A percentile compares a stretch with the other conserved stretches of the same genome.
phyloP scores from a whole-genome alignment of 1,140 invertebrate species.

The Drosophila ananassae region DNA sequence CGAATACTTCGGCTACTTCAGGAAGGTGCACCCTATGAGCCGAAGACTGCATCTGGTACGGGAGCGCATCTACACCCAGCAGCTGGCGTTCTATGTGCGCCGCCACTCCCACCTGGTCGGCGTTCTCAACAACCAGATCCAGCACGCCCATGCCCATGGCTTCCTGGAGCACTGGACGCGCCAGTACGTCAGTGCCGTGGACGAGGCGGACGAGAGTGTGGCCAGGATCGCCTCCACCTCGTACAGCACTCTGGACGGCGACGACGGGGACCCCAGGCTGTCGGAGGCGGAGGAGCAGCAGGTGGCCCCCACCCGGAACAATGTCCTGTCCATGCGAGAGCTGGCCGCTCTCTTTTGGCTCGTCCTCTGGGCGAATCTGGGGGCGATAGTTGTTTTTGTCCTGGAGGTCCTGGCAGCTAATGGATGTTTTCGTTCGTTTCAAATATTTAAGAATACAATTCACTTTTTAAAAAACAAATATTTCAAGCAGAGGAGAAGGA shows the following conservation, averaged over 20 bases:
- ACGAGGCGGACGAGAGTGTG: conserved; percentile 57
- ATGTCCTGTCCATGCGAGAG: conserved; percentile 59
- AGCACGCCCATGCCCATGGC: conserved; percentile 52
- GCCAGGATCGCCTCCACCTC: conserved; percentile 35
- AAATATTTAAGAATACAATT: neutral
- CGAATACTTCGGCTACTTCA: conserved; percentile 74
- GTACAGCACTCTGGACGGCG: conserved; percentile 36
- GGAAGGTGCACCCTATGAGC: conserved; percentile 66
- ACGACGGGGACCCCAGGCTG: conserved; percentile 22
- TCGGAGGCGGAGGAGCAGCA: conserved; percentile 20
- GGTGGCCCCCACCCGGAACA: conserved; percentile 3
- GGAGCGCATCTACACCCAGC: conserved; percentile 73
- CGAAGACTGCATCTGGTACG: conserved; percentile 59
- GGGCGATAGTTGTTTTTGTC: conserved; percentile 41
- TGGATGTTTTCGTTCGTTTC: neutral
- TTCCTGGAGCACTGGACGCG: conserved; percentile 72
- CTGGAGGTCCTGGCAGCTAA: conserved; percentile 38
- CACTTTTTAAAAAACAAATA: neutral
- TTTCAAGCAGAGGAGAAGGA: too few relatives aligned
- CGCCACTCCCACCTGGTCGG: conserved; percentile 64
- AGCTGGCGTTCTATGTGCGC: conserved; percentile 70
- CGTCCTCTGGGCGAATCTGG: conserved; percentile 53
- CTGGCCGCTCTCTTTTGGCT: conserved; percentile 66
- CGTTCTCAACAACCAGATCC: conserved; percentile 63
- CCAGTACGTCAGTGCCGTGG: conserved; percentile 63